phyloP scores from a whole-genome alignment of 2,797 vertebrate species.

The Mus minutoides region DNA sequence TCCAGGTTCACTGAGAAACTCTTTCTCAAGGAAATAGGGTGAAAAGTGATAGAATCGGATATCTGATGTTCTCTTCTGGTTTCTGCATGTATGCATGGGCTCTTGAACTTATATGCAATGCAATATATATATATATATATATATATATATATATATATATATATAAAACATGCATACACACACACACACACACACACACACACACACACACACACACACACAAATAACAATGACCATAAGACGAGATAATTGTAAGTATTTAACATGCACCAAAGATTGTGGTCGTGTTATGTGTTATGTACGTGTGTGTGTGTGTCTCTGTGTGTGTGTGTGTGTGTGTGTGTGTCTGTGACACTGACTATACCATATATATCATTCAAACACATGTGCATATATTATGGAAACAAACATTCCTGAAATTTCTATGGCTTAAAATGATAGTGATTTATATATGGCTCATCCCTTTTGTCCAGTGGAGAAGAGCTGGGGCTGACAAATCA shows the following conservation, averaged over 20 bases:
- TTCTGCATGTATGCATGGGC: neutral
- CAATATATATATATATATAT: neutral
- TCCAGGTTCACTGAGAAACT: neutral
- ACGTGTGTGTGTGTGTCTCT: neutral
- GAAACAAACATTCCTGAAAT: neutral
- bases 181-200: neutral
- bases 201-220: neutral
- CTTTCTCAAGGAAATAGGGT: neutral
- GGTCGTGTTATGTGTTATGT: neutral
- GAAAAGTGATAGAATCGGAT: neutral
- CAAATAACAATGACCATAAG: neutral
- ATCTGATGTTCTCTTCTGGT: neutral
- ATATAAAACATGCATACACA: neutral
- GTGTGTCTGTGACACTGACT: neutral
- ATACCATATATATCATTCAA: neutral
- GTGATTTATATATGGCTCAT: neutral
- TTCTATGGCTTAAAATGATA: conserved; percentile 3
- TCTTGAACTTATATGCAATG: neutral
- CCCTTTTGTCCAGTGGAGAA: neutral
- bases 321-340: neutral
- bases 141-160: too few relatives aligned
- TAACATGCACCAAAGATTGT: neutral
- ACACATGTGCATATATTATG: neutral
- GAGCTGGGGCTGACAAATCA: neutral
- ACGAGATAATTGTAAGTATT: neutral